Conservation (phyloP, 2,888 invertebrate species). For the Onthophagus sagittarius region DNA sequence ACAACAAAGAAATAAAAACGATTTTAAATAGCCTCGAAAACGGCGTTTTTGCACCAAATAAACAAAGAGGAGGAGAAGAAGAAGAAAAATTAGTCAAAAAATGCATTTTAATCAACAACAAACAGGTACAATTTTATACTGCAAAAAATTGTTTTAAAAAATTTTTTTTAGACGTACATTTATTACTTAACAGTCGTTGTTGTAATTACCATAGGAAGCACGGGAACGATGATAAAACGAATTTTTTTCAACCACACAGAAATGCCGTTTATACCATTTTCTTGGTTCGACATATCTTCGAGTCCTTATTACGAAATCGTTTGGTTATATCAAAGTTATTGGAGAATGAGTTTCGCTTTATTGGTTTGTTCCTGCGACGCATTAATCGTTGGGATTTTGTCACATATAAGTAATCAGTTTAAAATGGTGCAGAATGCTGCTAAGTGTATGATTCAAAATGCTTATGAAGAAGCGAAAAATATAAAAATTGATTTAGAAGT, state of each 20-base stretch:
- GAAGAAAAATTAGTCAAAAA: conserved; percentile 19
- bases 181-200: conserved; percentile 19
- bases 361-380: conserved; percentile 21
- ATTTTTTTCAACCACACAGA: background rate
- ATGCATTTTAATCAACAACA: conserved; percentile 19
- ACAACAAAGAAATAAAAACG: conserved; percentile 14
- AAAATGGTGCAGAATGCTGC: conserved; percentile 18
- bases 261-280: conserved; percentile 20
- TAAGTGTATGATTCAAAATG: background rate
- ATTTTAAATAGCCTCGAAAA: conserved; percentile 17
- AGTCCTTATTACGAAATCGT: conserved; percentile 21
- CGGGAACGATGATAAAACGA: conserved; percentile 15
- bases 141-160: background rate
- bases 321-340: conserved; percentile 19
- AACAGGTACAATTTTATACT: conserved; percentile 8
- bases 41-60: conserved; percentile 15
- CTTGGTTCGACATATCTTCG: conserved; percentile 14
- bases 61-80: conserved; percentile 17
- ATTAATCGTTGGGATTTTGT: conserved; percentile 16
- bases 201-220: conserved; percentile 15
- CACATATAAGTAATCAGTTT: conserved; percentile 21
- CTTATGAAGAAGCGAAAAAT: conserved; percentile 1
- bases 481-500: background rate
- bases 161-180: conserved; percentile 15
- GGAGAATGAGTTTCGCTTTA: conserved; percentile 18